phyloP scores from a whole-genome alignment of 2,888 invertebrate genomes.

The Laspeyria flexula region DNA sequence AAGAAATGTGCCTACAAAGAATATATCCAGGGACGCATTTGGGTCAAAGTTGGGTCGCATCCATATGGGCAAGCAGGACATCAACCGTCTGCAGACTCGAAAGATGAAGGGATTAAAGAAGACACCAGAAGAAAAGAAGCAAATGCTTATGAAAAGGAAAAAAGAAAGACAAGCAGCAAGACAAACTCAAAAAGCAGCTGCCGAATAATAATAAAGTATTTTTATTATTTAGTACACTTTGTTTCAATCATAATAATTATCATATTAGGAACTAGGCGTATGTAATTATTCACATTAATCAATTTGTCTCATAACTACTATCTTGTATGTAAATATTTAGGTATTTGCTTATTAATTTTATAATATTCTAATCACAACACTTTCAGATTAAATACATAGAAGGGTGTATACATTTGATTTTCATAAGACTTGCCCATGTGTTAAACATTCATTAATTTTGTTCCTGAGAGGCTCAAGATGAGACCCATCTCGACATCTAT shows the following conservation, averaged over 20 bases:
- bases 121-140: constrained; percentile 88
- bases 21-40: constrained; percentile 93
- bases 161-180: constrained; percentile 63
- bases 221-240: constrained; percentile 44
- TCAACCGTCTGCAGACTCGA: constrained; percentile 93
- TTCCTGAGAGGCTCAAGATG: too few relatives aligned
- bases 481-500: too few relatives aligned
- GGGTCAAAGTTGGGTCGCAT: constrained; percentile 96
- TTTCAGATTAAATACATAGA: too few relatives aligned
- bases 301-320: too few relatives aligned
- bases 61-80: constrained; percentile 96
- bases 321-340: too few relatives aligned
- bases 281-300: too few relatives aligned
- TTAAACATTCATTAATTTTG: too few relatives aligned
- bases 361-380: too few relatives aligned
- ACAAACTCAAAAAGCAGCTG: constrained; percentile 46
- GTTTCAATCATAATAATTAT: background rate
- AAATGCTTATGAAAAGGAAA: constrained; percentile 84
- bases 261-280: too few relatives aligned
- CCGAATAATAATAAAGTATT: constrained; percentile 50
- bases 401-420: too few relatives aligned
- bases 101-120: constrained; percentile 96
- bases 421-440: too few relatives aligned
- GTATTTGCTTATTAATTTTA: too few relatives aligned
- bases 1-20: constrained; percentile 95